A percentile compares a stretch with the other conserved stretches of the same genome.
Conservation (phyloP, 2,113 vertebrate species). For the Psophia crepitans region DNA sequence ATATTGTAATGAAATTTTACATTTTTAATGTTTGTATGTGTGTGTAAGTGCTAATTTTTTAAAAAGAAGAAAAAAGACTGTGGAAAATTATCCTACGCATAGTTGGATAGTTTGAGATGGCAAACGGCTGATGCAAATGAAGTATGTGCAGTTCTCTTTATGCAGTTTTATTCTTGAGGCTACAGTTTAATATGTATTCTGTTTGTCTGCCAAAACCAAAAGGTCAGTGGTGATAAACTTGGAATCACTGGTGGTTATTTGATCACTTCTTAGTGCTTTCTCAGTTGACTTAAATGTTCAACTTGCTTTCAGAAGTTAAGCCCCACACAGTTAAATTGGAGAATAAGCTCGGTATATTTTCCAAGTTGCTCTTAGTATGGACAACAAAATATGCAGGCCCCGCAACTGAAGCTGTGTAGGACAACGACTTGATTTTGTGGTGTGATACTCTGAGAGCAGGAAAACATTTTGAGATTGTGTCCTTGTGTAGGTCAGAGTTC, state of each 20-base stretch:
- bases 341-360: background rate
- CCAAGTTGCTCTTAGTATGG: background rate
- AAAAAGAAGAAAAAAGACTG: background rate
- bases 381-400: background rate
- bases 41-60: background rate
- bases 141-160: background rate
- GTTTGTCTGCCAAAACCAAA: background rate
- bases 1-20: background rate
- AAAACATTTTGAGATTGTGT: background rate
- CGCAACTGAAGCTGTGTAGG: background rate
- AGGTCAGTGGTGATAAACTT: background rate
- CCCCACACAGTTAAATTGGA: background rate
- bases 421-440: background rate
- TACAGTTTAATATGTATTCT: background rate
- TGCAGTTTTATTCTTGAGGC: background rate
- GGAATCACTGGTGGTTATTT: background rate
- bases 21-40: background rate
- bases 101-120: background rate
- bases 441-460: background rate
- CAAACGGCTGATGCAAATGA: background rate
- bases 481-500: background rate
- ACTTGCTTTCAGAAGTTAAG: background rate
- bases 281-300: background rate
- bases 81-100: background rate
- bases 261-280: background rate